Evolutionary conservation across 1,140 invertebrate genomes (phyloP), one percentile per base, ranked within the genome.

Genomic region (Spodoptera frugiperda): DNA sequence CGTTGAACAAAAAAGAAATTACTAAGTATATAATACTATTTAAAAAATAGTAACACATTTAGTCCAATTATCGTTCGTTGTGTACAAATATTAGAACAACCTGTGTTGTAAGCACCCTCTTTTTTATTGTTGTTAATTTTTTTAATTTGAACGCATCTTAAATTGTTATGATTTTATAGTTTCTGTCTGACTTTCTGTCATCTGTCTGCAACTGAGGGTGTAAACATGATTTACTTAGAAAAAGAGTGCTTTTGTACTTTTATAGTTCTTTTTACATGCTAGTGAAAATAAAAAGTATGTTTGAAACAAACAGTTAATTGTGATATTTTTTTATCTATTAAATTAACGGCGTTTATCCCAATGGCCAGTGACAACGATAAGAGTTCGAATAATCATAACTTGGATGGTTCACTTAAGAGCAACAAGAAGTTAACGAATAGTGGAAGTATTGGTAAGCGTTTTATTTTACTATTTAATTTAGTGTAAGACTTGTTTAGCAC

Each of bases 331-430:
- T 57, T 44, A 21, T 57, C 33, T 53, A 9, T 46, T 3, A 14
- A 12, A 61, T 49, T 73, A n/a, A 46, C n/a, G 65, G 78, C 77
- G 78, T 70, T 78, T 90, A 88, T 87, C 81, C 81, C 91, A 91
- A 93, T 93, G 92, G 92, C 92, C 91, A 93, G 91, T 93, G 92
- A 93, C 91, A 92, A 84, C 89, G 91, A 93, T 76, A 93, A 93
- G 91, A 92, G 84, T 93, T 93, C 86, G 61, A 87, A 84, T 89
- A 89, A 88, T 92, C 87, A 88, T 79, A 92, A 93, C 84, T 93
- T 89, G 71, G 90, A 92, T 86, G 90, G 87, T 83, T 91, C 89
- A 51, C 78, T 91, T 73, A 93, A 89, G 76, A 89, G 78, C 82
- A 88, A 80, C 81, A 93, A 89, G 82, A 93, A 91, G 83, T 84